These are phyloP conservation scores for Chrysopa pallens DNA, from an alignment of 1,140 invertebrate species.

Conservation along the genomic window DNA sequence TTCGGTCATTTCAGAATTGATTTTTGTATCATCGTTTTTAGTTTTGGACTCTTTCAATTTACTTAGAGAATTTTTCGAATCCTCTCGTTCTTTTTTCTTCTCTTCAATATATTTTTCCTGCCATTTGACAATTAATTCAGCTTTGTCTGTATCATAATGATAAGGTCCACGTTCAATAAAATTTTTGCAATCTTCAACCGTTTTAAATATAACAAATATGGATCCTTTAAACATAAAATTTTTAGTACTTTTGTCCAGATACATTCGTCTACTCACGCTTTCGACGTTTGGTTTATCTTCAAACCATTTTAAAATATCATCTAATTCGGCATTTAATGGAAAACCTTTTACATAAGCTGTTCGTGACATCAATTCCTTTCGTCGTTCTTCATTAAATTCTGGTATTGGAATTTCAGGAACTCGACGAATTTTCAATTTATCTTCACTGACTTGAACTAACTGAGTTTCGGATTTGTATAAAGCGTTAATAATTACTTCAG, in stretches of 20 bases:
- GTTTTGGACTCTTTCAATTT: constrained; percentile 27
- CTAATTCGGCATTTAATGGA: constrained; percentile 45
- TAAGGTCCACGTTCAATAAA: constrained; percentile 40
- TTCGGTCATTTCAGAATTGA: constrained; percentile 33
- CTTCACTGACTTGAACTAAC: constrained; percentile 64
- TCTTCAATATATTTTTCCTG: constrained; percentile 49
- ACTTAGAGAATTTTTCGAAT: constrained; percentile 33
- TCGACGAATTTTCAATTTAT: constrained; percentile 64
- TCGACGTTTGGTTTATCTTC: constrained; percentile 45
- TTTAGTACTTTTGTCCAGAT: constrained; percentile 42
- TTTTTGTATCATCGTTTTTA: constrained; percentile 21
- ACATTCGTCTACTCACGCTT: constrained; percentile 57
- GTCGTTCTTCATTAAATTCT: constrained; percentile 64
- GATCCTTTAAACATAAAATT: constrained; percentile 70
- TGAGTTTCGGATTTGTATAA: constrained; percentile 54
- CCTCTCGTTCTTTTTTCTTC: constrained; percentile 47
- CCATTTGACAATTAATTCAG: constrained; percentile 48
- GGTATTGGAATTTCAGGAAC: constrained; percentile 60
- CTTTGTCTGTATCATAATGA: constrained; percentile 57
- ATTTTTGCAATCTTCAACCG: constrained; percentile 47
- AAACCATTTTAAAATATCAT: constrained; percentile 59
- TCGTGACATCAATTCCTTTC: constrained; percentile 52
- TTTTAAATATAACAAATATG: constrained; percentile 69
- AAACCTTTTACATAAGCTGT: constrained; percentile 87
- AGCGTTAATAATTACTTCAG: constrained; percentile 50